Conservation (phyloP, 1,140 invertebrate genomes). For the Yoshiicerus persimilis region DNA sequence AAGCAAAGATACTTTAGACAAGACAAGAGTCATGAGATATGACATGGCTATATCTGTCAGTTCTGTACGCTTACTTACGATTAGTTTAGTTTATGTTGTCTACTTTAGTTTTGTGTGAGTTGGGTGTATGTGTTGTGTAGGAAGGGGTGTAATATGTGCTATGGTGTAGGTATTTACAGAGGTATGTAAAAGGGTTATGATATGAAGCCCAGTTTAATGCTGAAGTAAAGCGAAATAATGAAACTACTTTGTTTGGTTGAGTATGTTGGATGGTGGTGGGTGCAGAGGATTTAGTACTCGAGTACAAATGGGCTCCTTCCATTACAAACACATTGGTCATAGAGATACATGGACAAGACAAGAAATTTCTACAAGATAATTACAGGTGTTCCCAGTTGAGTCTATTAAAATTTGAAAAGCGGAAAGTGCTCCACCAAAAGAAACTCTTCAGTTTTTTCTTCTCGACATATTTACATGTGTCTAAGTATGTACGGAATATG, state of each 20-base stretch:
- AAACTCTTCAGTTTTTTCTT: neutral
- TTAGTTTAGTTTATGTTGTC: neutral
- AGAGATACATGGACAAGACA: conserved; percentile 44
- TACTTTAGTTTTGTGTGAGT: neutral
- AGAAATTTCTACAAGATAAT: conserved; percentile 48
- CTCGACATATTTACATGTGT: neutral
- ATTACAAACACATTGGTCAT: conserved; percentile 47
- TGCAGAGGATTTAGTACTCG: conserved; percentile 28
- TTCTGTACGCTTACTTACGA: neutral
- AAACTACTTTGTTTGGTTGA: conserved; percentile 12
- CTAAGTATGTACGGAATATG: neutral
- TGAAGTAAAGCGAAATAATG: neutral
- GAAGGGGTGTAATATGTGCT: neutral
- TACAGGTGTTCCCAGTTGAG: conserved; percentile 41
- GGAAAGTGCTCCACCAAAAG: conserved; percentile 16
- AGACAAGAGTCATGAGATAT: neutral
- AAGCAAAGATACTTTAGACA: neutral
- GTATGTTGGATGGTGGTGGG: neutral
- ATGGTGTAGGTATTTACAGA: neutral
- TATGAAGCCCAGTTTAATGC: neutral
- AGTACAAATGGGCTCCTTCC: conserved; percentile 44
- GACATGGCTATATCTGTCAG: neutral
- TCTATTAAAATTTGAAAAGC: conserved; percentile 42
- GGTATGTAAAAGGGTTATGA: neutral
- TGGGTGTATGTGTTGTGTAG: neutral